Conservation (phyloP, 30 jellyfish, hydroid and myxozoan genomes). For the Aurelia aurita region DNA sequence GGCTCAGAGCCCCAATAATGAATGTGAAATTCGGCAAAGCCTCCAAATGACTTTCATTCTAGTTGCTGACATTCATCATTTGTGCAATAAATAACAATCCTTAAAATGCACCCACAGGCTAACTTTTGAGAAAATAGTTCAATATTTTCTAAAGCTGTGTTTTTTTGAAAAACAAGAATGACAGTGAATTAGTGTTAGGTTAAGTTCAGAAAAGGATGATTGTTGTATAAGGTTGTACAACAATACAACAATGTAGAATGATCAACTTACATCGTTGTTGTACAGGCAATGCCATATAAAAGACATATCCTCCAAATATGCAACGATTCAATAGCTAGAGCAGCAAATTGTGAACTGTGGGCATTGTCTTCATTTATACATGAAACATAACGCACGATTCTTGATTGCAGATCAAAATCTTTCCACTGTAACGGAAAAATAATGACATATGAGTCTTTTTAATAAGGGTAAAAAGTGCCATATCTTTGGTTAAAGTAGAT, state of each 20-base stretch:
- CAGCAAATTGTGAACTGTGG: not conserved
- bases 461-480: too few species aligned
- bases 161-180: not conserved
- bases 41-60: not conserved
- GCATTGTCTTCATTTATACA: not conserved
- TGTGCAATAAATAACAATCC: not conserved
- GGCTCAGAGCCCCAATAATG: too few species aligned
- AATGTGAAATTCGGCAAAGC: too few species aligned
- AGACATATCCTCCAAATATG: conserved; percentile 54
- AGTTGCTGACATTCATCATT: too few species aligned
- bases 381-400: conserved; percentile 51
- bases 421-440: conserved; percentile 42
- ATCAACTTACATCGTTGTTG: conserved; percentile 23
- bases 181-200: too few species aligned
- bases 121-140: too few species aligned
- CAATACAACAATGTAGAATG: not conserved
- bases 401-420: conserved; percentile 32
- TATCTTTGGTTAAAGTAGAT: too few species aligned
- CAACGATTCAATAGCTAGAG: conserved; percentile 32
- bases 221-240: not conserved
- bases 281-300: conserved; percentile 26
- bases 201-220: not conserved
- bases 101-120: too few species aligned
- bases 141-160: too few species aligned
- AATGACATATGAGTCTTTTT: too few species aligned